Evolutionary conservation across 2,113 vertebrate species (phyloP), one percentile per base, ranked within the genome.

Genomic region (Gallinago paraguaiae): DNA sequence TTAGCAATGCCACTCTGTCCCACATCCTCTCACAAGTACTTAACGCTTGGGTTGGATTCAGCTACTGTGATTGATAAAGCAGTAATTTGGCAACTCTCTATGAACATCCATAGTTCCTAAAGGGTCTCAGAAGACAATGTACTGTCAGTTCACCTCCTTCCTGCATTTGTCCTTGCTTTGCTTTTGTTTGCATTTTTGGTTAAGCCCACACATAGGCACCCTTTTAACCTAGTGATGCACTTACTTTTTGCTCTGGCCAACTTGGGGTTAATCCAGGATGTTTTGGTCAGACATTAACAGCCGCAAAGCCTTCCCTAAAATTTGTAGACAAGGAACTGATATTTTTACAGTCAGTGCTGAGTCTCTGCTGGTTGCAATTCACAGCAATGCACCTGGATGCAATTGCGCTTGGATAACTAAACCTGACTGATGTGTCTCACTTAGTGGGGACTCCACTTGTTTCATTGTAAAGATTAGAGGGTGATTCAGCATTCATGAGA

Each of bases 401-500:
- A 96, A 82, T 75, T 81, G 83, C 7, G 14, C 67, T 91, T 61
- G 87, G 88, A 54, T 95, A 93, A 77, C 87, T 90, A 89, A 95
- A 95, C 64, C 53, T 57, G 13, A 96, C 92, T 90, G 95, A 97
- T 97, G 95, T 37, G 41, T 90, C 95, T 97, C 93, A 85, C 90
- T 95, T 97, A 71, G 96, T 76, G 93, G 59, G 86, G 68, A 77
- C 84, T n/a, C 69, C 69, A 43, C 67, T 81, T 86, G 91, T 94
- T 98, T 96, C 24, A 2, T n/a, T 82, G 92, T 74, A 76, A 95
- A 97, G 93, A 97, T 95, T 93, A 94, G 76, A 92, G 83, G 92
- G 90, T 94, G 96, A 97, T 98, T 97, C 96, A 95, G 96, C 96
- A 95, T 97, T 97, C 96, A 96, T 89, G 92, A 97, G 92, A 97